Percentiles rank a stretch among this genome's conserved stretches.
phyloP scores from a whole-genome alignment of 2,888 invertebrate species.

The Nomada fucata region DNA sequence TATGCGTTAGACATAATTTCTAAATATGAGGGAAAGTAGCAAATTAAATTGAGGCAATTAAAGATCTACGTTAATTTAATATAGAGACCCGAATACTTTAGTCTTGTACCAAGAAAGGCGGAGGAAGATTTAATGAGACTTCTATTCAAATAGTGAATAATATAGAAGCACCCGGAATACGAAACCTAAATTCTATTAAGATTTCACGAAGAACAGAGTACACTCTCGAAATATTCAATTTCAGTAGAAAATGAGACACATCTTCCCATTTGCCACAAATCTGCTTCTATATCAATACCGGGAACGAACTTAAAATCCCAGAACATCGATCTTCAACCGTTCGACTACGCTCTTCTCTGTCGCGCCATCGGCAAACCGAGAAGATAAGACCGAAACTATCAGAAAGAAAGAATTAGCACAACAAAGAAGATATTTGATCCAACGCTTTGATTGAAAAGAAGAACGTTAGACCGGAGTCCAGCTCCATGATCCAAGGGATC shows the following conservation, averaged over 20 bases:
- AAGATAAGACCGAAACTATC: neutral
- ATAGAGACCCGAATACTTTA: neutral
- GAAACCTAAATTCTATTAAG: conserved; percentile 1
- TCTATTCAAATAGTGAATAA: neutral
- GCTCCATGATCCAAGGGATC: neutral
- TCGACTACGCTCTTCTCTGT: neutral
- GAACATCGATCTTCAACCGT: neutral
- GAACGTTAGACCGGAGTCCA: neutral
- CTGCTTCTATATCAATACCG: too few relatives aligned
- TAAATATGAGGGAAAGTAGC: too few relatives aligned
- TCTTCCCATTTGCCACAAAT: neutral
- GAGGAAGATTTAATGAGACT: neutral
- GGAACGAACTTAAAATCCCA: too few relatives aligned
- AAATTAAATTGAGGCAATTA: neutral
- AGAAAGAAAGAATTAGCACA: neutral
- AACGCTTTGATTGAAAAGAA: neutral
- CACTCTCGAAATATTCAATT: neutral
- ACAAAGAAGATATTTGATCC: conserved; percentile 3
- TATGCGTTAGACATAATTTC: too few relatives aligned
- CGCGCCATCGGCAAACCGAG: too few relatives aligned
- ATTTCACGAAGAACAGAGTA: neutral
- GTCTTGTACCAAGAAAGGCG: neutral
- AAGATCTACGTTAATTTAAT: neutral
- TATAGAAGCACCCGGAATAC: too few relatives aligned
- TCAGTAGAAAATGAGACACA: neutral